Evolutionary conservation across 1,140 invertebrate genomes (phyloP).

Genomic region (Zaprionus inermis): DNA sequence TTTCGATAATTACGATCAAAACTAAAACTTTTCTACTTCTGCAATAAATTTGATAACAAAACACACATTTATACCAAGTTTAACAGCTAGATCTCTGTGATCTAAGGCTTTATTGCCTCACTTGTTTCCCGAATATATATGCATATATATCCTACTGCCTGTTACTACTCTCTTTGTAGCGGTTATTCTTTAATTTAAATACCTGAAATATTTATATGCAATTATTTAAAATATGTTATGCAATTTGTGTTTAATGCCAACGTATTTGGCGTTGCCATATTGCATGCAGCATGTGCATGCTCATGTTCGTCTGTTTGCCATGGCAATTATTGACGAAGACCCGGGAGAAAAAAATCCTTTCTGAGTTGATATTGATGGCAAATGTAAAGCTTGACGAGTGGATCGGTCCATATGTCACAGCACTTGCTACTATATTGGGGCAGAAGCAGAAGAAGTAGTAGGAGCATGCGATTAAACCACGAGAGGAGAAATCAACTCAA

Average conservation of each 20-base stretch:
- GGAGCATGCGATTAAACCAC: conserved; percentile 3
- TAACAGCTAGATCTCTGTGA: no score
- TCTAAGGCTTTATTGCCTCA: no score
- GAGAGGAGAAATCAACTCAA: conserved; percentile 28
- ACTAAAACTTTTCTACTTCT: no score
- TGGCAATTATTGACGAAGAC: conserved; percentile 76
- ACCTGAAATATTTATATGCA: neutral
- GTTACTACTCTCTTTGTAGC: no score
- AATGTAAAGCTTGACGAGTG: conserved; percentile 11
- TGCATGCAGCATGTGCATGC: conserved; percentile 35
- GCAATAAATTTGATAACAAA: no score
- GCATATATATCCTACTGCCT: no score
- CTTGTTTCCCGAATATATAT: no score
- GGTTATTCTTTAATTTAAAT: no score
- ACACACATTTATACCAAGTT: no score
- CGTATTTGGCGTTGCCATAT: conserved; percentile 9
- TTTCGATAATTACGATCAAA: no score
- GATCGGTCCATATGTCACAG: conserved; percentile 76
- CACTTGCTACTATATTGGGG: conserved; percentile 42
- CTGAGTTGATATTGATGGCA: conserved; percentile 24
- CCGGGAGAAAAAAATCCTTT: conserved; percentile 50
- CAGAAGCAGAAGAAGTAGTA: neutral
- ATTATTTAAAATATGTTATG: conserved; percentile 44
- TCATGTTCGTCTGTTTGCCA: conserved; percentile 44
- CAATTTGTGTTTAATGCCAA: conserved; percentile 40